Percentiles rank a stretch among this genome's conserved stretches.
Conservation (phyloP, 1,140 invertebrate genomes). For the Aethina tumida region DNA sequence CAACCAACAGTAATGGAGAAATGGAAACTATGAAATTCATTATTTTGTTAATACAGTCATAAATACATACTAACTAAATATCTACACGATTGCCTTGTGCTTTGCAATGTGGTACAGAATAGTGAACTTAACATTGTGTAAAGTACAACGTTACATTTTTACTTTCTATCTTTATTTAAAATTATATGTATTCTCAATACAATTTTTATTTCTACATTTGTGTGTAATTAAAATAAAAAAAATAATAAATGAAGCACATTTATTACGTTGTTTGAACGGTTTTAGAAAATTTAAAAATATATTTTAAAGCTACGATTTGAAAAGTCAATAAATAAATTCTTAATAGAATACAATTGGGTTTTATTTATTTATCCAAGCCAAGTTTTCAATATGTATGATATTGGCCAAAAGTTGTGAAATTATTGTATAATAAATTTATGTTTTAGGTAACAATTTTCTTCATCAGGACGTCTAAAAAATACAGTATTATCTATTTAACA, state of each 20-base stretch:
- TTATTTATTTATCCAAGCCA: conserved; percentile 10
- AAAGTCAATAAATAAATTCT: conserved; percentile 8
- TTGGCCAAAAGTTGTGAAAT: too few relatives aligned
- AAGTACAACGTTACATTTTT: too few relatives aligned
- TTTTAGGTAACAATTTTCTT: too few relatives aligned
- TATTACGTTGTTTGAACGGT: conserved; percentile 9
- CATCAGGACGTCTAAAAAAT: too few relatives aligned
- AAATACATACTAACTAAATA: too few relatives aligned
- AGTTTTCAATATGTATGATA: conserved; percentile 9
- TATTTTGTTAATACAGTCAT: too few relatives aligned
- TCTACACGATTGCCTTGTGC: conserved; percentile 15
- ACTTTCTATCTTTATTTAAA: conserved; percentile 11
- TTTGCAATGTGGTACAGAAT: conserved; percentile 15
- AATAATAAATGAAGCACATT: conserved; percentile 10
- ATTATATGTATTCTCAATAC: conserved; percentile 2
- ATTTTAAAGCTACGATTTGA: conserved; percentile 9
- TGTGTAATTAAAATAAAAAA: conserved; percentile 3
- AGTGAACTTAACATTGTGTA: too few relatives aligned
- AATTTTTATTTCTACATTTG: conserved; percentile 9
- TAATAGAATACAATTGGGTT: conserved; percentile 12
- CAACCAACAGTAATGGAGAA: too few relatives aligned
- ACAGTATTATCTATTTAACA: too few relatives aligned
- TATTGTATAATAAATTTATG: too few relatives aligned
- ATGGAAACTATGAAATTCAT: too few relatives aligned
- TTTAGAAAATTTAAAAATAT: conserved; percentile 11